Evolutionary conservation across 2,797 vertebrate genomes (phyloP).

Genomic region (Phalanger gymnotis): DNA sequence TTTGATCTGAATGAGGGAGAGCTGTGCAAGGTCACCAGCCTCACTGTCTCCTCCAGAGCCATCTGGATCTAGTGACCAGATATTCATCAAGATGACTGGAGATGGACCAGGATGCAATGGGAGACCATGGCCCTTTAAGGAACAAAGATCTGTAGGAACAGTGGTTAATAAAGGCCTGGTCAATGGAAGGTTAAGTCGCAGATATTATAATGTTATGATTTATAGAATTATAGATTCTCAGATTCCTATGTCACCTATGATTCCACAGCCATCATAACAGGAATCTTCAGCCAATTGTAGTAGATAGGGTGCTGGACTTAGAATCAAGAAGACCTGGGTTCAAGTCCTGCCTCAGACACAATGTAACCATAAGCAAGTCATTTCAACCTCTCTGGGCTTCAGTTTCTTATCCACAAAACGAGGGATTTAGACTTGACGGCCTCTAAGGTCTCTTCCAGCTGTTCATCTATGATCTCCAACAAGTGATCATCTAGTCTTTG

Average conservation of each 20-base stretch:
- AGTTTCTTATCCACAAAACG: background rate
- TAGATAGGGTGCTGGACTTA: background rate
- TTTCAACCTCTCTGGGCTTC: constrained; percentile 28
- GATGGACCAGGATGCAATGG: no score
- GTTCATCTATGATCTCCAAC: background rate
- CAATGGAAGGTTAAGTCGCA: background rate
- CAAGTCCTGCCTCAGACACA: background rate
- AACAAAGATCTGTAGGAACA: background rate
- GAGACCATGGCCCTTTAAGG: no score
- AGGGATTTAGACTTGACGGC: background rate
- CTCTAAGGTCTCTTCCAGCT: background rate
- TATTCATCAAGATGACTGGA: no score
- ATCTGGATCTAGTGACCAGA: no score
- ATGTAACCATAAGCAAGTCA: constrained; percentile 1
- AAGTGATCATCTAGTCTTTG: background rate
- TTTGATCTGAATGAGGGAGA: no score
- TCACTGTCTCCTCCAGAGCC: no score
- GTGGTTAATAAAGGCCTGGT: background rate
- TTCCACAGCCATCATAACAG: background rate
- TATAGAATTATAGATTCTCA: background rate
- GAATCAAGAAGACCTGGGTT: background rate
- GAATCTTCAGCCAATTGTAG: background rate
- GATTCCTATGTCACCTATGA: background rate
- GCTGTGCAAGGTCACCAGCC: no score
- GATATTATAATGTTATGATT: background rate